Percentiles rank a stretch among this genome's conserved stretches.
These are phyloP conservation scores for Belgica antarctica DNA, from an alignment of 2,888 invertebrate species.

Conservation along the genomic window DNA sequence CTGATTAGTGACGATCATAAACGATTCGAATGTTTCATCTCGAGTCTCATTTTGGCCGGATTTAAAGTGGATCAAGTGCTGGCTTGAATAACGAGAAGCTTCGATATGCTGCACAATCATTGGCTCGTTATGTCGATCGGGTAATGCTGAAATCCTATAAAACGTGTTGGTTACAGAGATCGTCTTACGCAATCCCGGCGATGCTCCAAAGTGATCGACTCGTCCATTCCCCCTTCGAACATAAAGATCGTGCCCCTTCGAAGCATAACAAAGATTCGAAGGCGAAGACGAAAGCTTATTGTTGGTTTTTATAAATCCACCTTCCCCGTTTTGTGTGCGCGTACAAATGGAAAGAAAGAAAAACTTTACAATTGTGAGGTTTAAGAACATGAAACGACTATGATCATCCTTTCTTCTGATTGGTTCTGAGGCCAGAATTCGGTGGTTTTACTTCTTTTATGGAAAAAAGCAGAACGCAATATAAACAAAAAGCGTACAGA, in stretches of 20 bases:
- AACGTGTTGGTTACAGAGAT: constrained; percentile 25
- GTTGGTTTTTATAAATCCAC: constrained; percentile 8
- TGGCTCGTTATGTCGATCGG: constrained; percentile 4
- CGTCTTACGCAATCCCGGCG: constrained; percentile 5
- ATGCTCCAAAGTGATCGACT: too few species aligned
- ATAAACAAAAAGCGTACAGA: constrained; percentile 9
- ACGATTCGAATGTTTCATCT: constrained; percentile 7
- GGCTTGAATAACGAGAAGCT: constrained; percentile 14
- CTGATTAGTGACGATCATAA: constrained; percentile 6
- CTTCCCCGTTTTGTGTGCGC: not conserved
- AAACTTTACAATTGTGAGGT: not conserved
- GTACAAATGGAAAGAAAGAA: not conserved
- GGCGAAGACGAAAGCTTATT: not conserved
- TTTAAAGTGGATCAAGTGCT: constrained; percentile 16
- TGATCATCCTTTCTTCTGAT: constrained; percentile 26
- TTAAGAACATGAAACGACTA: constrained; percentile 2
- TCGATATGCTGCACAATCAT: constrained; percentile 18
- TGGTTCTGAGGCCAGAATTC: constrained; percentile 17
- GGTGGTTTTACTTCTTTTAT: constrained; percentile 27
- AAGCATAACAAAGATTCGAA: not conserved
- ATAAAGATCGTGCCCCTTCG: constrained; percentile 5
- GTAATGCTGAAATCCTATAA: constrained; percentile 18
- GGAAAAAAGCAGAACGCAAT: not conserved
- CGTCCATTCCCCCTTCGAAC: not conserved
- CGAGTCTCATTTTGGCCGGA: not conserved